Conservation (phyloP, 2,797 vertebrate species). For the Scleropages formosus region DNA sequence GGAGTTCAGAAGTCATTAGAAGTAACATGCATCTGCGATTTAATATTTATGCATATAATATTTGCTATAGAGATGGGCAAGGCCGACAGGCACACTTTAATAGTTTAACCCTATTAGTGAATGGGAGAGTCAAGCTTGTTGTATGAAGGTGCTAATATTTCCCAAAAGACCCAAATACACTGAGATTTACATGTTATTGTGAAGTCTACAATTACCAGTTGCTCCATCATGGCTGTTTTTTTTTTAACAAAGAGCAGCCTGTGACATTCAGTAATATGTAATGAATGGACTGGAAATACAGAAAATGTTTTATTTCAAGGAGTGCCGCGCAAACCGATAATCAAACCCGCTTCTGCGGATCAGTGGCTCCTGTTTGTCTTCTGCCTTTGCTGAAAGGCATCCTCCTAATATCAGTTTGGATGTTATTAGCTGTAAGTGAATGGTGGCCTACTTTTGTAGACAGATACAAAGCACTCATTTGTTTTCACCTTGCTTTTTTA, state of each 20-base stretch:
- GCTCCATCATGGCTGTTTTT: not conserved
- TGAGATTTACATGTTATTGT: conserved; percentile 13
- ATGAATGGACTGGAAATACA: conserved; percentile 43
- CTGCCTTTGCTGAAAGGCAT: conserved; percentile 30
- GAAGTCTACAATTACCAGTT: not conserved
- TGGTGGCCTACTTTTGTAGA: conserved; percentile 38
- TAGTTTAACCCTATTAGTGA: conserved; percentile 29
- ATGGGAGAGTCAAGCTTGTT: conserved; percentile 6
- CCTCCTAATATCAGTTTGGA: conserved; percentile 34
- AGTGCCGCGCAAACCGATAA: not conserved
- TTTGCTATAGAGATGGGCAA: conserved; percentile 22
- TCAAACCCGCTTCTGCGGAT: conserved; percentile 4
- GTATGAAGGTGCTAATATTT: conserved; percentile 17
- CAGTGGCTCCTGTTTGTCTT: not conserved
- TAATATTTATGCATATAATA: conserved; percentile 31
- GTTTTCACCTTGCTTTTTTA: conserved; percentile 32
- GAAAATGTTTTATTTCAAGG: not conserved
- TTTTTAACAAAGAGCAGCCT: not conserved
- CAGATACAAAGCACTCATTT: conserved; percentile 41
- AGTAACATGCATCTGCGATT: conserved; percentile 64
- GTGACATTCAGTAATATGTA: conserved; percentile 39
- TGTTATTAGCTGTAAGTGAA: conserved; percentile 33
- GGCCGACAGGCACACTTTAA: conserved; percentile 10
- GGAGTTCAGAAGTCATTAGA: conserved; percentile 77
- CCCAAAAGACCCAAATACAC: conserved; percentile 7